Conservation (phyloP, 1,140 invertebrate species). For the Drosophila watanabei region DNA sequence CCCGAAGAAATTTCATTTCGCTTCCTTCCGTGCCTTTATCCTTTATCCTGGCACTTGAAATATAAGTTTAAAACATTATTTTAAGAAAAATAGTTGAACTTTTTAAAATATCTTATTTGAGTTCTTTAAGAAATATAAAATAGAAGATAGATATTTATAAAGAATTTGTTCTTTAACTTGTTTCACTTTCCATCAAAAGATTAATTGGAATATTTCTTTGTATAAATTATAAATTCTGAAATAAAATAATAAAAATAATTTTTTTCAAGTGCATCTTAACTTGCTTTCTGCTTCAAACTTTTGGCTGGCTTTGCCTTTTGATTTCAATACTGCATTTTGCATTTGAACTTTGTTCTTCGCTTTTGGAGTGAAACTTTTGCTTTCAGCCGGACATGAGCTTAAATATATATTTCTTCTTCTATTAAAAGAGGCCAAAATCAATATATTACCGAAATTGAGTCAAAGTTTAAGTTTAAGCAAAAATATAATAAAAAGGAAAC, state of each 20-base stretch:
- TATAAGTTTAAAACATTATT: not conserved
- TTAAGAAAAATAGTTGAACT: too few relatives aligned
- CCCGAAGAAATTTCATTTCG: slow-evolving; percentile 54
- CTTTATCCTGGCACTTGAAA: slow-evolving; percentile 12
- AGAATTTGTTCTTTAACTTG: too few relatives aligned
- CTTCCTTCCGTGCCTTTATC: slow-evolving; percentile 25
- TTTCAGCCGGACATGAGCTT: slow-evolving; percentile 40
- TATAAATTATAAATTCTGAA: not conserved
- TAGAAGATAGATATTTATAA: too few relatives aligned
- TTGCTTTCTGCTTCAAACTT: slow-evolving; percentile 10
- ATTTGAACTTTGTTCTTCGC: slow-evolving; percentile 41
- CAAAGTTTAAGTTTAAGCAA: slow-evolving; percentile 7
- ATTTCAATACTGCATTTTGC: slow-evolving; percentile 36
- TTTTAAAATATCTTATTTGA: too few relatives aligned
- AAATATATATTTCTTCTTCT: slow-evolving; percentile 24
- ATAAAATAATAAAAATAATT: not conserved
- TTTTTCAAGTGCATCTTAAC: not conserved
- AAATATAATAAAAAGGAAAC: not conserved
- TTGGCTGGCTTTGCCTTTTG: slow-evolving; percentile 29
- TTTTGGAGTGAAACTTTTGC: slow-evolving; percentile 34
- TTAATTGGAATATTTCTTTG: not conserved
- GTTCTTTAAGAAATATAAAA: too few relatives aligned
- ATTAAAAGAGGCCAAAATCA: not conserved
- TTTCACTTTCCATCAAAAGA: too few relatives aligned
- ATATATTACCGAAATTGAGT: slow-evolving; percentile 7